Conservation (phyloP, 2,113 vertebrate genomes). For the Mionectes macconnelli region DNA sequence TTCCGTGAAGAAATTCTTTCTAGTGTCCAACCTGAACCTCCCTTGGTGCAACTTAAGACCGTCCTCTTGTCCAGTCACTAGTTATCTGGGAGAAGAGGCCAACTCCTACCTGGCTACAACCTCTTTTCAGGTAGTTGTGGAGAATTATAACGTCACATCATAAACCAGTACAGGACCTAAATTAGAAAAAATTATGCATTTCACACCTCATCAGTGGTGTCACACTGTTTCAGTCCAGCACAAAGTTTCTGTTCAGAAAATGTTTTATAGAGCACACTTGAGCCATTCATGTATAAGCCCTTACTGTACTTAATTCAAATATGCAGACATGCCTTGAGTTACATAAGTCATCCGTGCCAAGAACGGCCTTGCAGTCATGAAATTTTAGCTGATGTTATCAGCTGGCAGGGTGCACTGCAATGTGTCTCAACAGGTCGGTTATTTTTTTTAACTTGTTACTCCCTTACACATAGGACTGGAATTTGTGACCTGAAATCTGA, state of each 20-base stretch:
- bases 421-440: neutral
- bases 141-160: neutral
- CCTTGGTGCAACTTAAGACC: no score
- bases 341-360: neutral
- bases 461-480: neutral
- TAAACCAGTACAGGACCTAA: neutral
- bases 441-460: neutral
- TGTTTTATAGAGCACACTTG: neutral
- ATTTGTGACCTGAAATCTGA: conserved; percentile 9
- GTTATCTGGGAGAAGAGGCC: neutral
- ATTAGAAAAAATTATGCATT: neutral
- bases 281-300: neutral
- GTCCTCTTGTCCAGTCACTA: rapidly evolving
- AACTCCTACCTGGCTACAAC: neutral
- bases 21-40: neutral
- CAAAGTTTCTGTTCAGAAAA: neutral
- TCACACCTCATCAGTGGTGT: neutral
- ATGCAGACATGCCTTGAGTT: neutral
- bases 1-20: neutral
- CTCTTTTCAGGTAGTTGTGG: neutral
- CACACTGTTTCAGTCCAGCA: no score
- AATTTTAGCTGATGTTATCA: neutral
- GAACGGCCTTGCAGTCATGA: neutral
- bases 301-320: neutral
- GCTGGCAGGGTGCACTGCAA: neutral